phyloP scores from a whole-genome alignment of 2,888 invertebrate species.

The Lasioglossum zephyrum region DNA sequence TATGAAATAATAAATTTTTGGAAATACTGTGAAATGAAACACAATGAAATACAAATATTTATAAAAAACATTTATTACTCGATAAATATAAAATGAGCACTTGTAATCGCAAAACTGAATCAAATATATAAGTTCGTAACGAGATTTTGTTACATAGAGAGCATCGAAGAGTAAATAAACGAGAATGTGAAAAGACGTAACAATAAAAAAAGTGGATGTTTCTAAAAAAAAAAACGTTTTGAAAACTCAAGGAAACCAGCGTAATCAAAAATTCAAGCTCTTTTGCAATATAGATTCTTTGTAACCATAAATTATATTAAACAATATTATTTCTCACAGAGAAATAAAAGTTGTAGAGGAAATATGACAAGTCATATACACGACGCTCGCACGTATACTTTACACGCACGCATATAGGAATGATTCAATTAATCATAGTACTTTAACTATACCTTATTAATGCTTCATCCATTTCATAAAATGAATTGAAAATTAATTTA shows the following conservation, averaged over 20 bases:
- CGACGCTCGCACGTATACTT: conserved; percentile 42
- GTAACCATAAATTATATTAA: conserved; percentile 45
- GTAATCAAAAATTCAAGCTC: conserved; percentile 15
- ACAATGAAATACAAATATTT: conserved; percentile 46
- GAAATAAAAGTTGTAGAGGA: conserved; percentile 53
- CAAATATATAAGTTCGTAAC: conserved; percentile 21
- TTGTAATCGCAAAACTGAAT: conserved; percentile 45
- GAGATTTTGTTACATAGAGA: conserved; percentile 10
- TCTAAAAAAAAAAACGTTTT: conserved; percentile 5
- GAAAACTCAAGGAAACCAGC: conserved; percentile 18
- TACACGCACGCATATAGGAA: conserved; percentile 59
- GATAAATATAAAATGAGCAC: conserved; percentile 56
- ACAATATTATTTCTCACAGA: conserved; percentile 55
- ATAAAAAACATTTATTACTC: conserved; percentile 68
- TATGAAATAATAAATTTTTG: conserved; percentile 32
- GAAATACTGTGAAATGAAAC: conserved; percentile 57
- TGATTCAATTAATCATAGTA: conserved; percentile 57
- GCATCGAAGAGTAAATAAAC: conserved; percentile 2
- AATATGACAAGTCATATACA: conserved; percentile 45
- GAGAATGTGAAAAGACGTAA: conserved; percentile 27
- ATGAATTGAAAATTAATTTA: conserved; percentile 42
- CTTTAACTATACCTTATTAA: conserved; percentile 33
- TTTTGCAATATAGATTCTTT: conserved; percentile 28
- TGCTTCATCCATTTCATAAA: conserved; percentile 28
- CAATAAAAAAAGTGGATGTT: conserved; percentile 15